Evolutionary conservation across 2,888 invertebrate species (phyloP).

Genomic region (Ophraella communa): DNA sequence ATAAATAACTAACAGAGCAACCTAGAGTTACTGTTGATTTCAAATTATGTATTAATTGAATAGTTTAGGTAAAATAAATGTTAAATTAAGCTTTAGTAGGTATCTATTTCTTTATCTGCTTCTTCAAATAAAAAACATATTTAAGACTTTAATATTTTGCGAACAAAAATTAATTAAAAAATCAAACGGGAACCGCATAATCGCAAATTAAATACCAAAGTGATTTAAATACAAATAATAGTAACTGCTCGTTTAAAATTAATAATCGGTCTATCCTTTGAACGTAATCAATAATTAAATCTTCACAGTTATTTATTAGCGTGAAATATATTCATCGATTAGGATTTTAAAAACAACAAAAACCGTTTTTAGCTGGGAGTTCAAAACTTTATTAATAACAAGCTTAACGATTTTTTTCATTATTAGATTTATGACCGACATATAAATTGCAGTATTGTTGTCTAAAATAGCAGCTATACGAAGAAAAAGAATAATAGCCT

Average conservation of each 20-base stretch:
- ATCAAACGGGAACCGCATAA: not conserved
- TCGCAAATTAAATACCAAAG: not conserved
- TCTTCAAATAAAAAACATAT: too few relatives aligned
- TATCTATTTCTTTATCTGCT: too few relatives aligned
- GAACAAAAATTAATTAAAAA: too few relatives aligned
- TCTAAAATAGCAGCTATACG: not conserved
- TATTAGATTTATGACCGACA: not conserved
- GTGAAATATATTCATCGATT: not conserved
- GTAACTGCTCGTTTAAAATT: not conserved
- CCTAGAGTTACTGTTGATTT: too few relatives aligned
- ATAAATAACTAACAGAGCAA: too few relatives aligned
- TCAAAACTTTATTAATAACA: not conserved
- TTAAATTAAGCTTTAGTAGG: too few relatives aligned
- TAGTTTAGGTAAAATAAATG: too few relatives aligned
- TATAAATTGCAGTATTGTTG: not conserved
- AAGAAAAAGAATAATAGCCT: not conserved
- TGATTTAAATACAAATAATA: not conserved
- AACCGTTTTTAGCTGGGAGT: conserved; percentile 2
- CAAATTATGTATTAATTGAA: too few relatives aligned
- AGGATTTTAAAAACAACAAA: not conserved
- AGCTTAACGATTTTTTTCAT: not conserved
- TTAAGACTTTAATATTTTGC: too few relatives aligned
- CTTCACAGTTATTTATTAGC: not conserved
- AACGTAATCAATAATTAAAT: not conserved
- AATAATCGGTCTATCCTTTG: not conserved